These are phyloP conservation scores for Triops cancriformis DNA, from an alignment of 1,140 invertebrate species.

Conservation along the genomic window DNA sequence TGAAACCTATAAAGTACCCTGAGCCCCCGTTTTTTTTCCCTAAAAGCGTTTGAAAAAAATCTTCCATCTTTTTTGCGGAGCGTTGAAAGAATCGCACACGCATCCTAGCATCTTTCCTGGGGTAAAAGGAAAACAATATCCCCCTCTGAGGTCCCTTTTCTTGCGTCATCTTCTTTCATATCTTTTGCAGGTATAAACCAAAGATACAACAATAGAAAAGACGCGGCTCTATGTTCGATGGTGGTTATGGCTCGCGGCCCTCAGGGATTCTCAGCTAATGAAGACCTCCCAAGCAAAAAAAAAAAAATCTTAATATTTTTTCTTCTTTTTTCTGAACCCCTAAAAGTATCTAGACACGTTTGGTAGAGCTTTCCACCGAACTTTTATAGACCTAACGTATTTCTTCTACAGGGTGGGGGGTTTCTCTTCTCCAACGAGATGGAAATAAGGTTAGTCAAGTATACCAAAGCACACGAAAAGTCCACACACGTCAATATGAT, in stretches of 20 bases:
- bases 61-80: background rate
- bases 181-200: background rate
- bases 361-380: background rate
- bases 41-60: background rate
- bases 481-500: background rate
- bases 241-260: background rate
- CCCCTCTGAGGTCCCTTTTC: too few species aligned
- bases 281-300: conserved; percentile 1
- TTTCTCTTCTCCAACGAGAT: background rate
- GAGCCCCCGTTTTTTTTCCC: background rate
- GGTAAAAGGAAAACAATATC: too few species aligned
- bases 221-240: background rate
- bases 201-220: background rate
- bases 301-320: background rate
- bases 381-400: conserved; percentile 4
- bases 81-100: background rate
- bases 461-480: too few species aligned
- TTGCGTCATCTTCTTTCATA: too few species aligned
- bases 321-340: background rate
- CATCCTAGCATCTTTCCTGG: background rate
- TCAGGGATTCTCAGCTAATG: background rate
- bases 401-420: background rate
- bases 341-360: background rate
- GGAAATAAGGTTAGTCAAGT: background rate
- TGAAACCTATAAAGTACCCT: background rate